Base-by-base conservation (phyloP, 37 sponge, comb jelly and placozoan species). In the Aphrocallistes beatrix region DNA sequence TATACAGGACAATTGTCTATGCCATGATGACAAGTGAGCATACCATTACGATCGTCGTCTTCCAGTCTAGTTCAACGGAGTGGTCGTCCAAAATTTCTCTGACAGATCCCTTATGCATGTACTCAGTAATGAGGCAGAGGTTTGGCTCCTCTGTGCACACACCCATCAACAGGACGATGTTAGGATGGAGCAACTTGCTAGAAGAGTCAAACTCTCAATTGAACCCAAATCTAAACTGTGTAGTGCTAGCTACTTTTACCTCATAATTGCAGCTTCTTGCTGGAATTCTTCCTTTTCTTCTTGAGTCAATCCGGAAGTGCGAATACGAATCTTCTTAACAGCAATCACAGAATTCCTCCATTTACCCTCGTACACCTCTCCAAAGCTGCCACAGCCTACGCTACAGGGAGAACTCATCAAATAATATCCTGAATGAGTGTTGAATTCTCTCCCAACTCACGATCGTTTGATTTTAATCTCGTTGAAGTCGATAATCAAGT, bases 171-270 rank as follows among this genome's bases (percentile, higher is more conserved):
- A 84, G 50, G 19, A 84, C 85, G 6, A 84, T 84, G 32, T 84
- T 84, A 6, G 85, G 85, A 84, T 84, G 85, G 10, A 47, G 81
- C 82, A 84, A 81, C 32, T 84, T 42, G 85, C 85, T 84, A 84
- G 21, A 84, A 81, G 16, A 17, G n/a, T n/a, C n/a, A n/a, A n/a
- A n/a, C n/a, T n/a, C n/a, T n/a, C n/a, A n/a, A n/a, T n/a, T n/a
- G n/a, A n/a, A n/a, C n/a, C n/a, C n/a, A n/a, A n/a, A n/a, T n/a
- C n/a, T n/a, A n/a, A n/a, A n/a, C n/a, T n/a, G n/a, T n/a, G n/a
- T n/a, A n/a, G n/a, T n/a, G n/a, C n/a, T n/a, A n/a, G n/a, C n/a
- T n/a, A n/a, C n/a, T n/a, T n/a, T n/a, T 84, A 84, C 85, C 85
- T 84, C 85, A 84, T 84, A 9, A 84, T 42, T 23, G 48, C 38